Evolutionary conservation across 2,797 vertebrate species (phyloP), one percentile per base, ranked within the genome.

Genomic region (Hemitrygon akajei): DNA sequence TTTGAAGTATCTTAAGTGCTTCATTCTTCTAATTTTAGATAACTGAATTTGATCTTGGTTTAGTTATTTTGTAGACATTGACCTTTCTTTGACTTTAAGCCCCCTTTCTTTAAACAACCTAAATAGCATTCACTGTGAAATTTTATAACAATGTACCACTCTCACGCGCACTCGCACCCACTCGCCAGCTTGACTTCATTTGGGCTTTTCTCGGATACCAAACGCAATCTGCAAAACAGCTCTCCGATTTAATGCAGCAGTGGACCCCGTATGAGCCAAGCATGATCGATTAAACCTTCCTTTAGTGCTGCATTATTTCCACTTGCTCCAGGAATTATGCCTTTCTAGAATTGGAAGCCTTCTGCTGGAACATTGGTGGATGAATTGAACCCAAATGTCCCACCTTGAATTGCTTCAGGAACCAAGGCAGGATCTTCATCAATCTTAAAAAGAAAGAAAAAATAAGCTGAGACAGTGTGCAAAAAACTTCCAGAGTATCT

Each of bases 201-300:
- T 98, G 98, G 98, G 97, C 98, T 98, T 97, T 98, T 97, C 97
- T 97, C 97, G 96, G 98, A 98, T 97, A 97, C 98, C 98, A 98
- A 99, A 99, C 98, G 98, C 99, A 98, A 98, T 98, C 98, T 98
- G 98, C 98, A 98, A 98, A 97, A 98, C 98, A 98, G 97, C 98
- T 98, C 97, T 97, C 98, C 97, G 97, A 98, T 99, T 98, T 98
- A 98, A 99, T 99, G 98, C 98, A 99, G 98, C 98, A 98, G 98
- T 98, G 97, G 98, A 99, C 99, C 98, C 98, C 98, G 76, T 71
- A 98, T 98, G 98, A 99, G 98, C 98, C 98, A 98, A 99, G 98
- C 99, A 98, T 98, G 99, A 99, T 99, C 98, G 98, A 99, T 98
- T 98, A 98, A 99, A 99, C 98, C 97, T 98, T 96, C 97, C 97